Conservation (phyloP, 2,113 vertebrate species). For the Tachysurus vachellii region DNA sequence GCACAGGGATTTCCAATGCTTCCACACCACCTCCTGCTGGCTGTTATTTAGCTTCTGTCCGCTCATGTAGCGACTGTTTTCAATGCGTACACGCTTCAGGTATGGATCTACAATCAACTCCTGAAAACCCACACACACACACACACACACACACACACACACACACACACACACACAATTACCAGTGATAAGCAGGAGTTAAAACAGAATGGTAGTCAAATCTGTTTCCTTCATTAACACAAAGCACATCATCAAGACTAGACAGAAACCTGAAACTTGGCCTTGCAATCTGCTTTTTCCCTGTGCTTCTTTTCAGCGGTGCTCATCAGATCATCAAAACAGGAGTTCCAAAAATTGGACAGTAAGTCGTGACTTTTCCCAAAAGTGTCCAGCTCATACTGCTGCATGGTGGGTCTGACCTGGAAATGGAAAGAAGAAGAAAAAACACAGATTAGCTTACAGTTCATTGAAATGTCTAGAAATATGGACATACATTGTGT, state of each 20-base stretch:
- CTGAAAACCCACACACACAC: conserved; percentile 63
- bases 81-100: conserved; percentile 73
- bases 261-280: conserved; percentile 82
- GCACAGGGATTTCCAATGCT: conserved; percentile 84
- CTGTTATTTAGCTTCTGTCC: conserved; percentile 81
- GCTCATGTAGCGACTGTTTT: conserved; percentile 77
- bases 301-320: conserved; percentile 78
- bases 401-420: conserved; percentile 89
- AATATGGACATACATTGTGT: neutral
- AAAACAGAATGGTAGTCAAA: neutral
- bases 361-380: conserved; percentile 93
- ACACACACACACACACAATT: neutral
- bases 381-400: conserved; percentile 91
- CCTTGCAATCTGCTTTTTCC: conserved; percentile 76
- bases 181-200: neutral
- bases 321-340: conserved; percentile 94
- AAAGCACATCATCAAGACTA: neutral
- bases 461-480: neutral
- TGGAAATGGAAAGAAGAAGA: conserved; percentile 51
- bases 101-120: conserved; percentile 83
- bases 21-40: conserved; percentile 81
- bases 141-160: conserved; percentile 22
- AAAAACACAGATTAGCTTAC: neutral
- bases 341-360: conserved; percentile 98
- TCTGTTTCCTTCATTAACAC: neutral